Conservation (phyloP, 2,797 vertebrate species). For the Limnodromus scolopaceus region DNA sequence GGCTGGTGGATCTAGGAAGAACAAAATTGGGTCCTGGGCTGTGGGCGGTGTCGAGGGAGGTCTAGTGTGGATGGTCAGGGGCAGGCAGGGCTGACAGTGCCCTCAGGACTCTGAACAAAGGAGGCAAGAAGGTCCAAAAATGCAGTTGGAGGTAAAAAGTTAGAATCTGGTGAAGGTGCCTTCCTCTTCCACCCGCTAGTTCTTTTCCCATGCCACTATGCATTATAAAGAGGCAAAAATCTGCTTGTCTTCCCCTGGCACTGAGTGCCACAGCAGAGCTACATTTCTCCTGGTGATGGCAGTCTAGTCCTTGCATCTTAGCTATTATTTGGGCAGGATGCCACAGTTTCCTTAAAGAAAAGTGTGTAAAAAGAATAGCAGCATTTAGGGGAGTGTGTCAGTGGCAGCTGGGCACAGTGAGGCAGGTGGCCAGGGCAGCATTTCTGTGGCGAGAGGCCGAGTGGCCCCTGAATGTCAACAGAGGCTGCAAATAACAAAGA, state of each 20-base stretch:
- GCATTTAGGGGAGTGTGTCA: accelerated
- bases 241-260: not conserved
- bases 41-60: accelerated
- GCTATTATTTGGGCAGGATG: not conserved
- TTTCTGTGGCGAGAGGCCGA: not conserved
- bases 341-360: not conserved
- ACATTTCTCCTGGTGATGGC: not conserved
- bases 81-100: accelerated
- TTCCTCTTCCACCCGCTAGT: not conserved
- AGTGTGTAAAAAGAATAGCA: not conserved
- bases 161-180: not conserved
- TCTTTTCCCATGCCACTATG: accelerated
- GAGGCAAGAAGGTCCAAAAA: not conserved
- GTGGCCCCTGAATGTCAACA: accelerated
- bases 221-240: not conserved
- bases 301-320: accelerated
- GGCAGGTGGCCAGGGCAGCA: not conserved
- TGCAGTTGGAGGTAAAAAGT: accelerated
- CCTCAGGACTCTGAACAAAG: not conserved
- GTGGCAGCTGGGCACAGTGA: accelerated
- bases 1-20: no score
- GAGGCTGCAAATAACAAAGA: not conserved
- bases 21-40: not conserved
- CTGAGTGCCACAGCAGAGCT: not conserved
- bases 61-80: not conserved